A percentile compares a stretch with the other conserved stretches of the same genome.
Evolutionary conservation across 1,140 invertebrate genomes (phyloP).

Genomic region (Neuroterus valhalla): DNA sequence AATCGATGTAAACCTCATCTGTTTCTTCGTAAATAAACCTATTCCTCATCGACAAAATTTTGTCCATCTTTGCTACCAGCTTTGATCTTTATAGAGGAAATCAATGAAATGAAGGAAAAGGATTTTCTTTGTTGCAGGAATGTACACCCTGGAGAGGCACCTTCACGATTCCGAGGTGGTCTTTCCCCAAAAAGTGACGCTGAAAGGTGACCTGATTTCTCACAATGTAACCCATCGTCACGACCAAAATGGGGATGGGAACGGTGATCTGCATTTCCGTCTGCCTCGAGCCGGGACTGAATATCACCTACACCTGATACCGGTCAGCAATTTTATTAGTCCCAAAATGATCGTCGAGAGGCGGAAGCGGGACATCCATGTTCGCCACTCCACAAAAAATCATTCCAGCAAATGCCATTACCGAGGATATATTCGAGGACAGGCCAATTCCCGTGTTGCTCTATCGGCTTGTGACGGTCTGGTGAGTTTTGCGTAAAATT

Average conservation of each 20-base stretch:
- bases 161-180: conserved; percentile 74
- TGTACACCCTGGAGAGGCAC: conserved; percentile 68
- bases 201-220: conserved; percentile 75
- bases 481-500: conserved; percentile 77
- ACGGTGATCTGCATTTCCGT: conserved; percentile 76
- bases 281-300: conserved; percentile 75
- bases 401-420: conserved; percentile 82
- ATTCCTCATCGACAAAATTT: no score
- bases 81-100: no score
- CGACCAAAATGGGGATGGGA: conserved; percentile 53
- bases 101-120: background rate
- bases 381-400: conserved; percentile 73
- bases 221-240: conserved; percentile 76
- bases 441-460: conserved; percentile 81
- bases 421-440: conserved; percentile 82
- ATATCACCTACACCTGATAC: conserved; percentile 77
- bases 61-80: no score
- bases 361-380: conserved; percentile 75
- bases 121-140: conserved; percentile 62
- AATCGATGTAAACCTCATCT: no score
- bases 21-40: no score
- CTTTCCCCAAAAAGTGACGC: conserved; percentile 77
- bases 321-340: conserved; percentile 81
- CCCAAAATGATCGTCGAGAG: conserved; percentile 84
- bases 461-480: conserved; percentile 88